phyloP scores from a whole-genome alignment of 2,888 invertebrate species.

The Lasioglossum oenotherae region DNA sequence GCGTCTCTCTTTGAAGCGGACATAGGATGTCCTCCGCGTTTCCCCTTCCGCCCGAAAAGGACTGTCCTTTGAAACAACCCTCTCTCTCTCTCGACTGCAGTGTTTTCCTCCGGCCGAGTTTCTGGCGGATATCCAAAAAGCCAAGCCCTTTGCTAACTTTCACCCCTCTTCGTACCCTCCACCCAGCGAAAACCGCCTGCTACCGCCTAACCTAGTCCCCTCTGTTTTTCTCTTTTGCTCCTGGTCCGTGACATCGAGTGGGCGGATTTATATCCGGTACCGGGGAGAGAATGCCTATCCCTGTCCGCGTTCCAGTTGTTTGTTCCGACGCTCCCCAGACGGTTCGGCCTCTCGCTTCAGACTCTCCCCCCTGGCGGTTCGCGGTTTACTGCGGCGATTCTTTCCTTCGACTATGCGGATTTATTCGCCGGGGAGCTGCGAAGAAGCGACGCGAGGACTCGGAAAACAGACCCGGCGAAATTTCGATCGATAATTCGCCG shows the following conservation, averaged over 20 bases:
- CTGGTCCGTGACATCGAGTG: slow-evolving; percentile 66
- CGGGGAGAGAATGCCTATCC: slow-evolving; percentile 42
- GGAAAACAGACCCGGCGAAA: slow-evolving; percentile 19
- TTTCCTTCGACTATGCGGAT: slow-evolving; percentile 51
- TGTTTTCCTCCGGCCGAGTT: slow-evolving; percentile 57
- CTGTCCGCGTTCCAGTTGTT: slow-evolving; percentile 55
- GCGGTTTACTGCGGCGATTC: slow-evolving; percentile 54
- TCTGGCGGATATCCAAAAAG: slow-evolving; percentile 70
- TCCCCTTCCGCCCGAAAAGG: slow-evolving; percentile 37
- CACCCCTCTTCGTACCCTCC: background rate
- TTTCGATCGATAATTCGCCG: slow-evolving; percentile 24
- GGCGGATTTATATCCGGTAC: slow-evolving; percentile 66
- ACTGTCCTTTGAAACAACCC: slow-evolving; percentile 53
- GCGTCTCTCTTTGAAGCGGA: slow-evolving; percentile 44
- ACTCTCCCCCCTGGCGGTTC: slow-evolving; percentile 30
- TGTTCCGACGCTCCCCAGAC: slow-evolving; percentile 56
- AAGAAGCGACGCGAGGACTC: background rate
- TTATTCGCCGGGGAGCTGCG: slow-evolving; percentile 27
- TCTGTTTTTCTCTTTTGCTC: slow-evolving; percentile 39
- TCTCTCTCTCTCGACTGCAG: slow-evolving; percentile 37
- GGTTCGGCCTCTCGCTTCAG: slow-evolving; percentile 32
- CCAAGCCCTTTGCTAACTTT: slow-evolving; percentile 54
- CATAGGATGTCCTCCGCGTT: background rate
- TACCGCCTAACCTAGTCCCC: slow-evolving; percentile 6
- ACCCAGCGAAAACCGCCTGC: background rate